Percentiles rank a stretch among this genome's conserved stretches.
Conservation (phyloP, 2,888 invertebrate genomes). For the Synanthedon vespiformis region DNA sequence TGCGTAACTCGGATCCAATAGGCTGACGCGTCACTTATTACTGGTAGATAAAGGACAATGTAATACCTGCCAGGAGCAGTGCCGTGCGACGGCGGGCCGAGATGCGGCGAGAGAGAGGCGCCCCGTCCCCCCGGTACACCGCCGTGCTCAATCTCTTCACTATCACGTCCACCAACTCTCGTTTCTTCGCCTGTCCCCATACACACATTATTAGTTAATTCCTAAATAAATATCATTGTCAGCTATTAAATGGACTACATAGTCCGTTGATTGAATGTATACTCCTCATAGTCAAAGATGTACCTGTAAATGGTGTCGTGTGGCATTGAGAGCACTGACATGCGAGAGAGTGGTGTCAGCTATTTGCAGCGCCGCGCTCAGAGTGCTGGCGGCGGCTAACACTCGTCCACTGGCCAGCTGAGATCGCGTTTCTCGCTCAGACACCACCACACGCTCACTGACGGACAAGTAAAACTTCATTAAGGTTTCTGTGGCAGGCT, state of each 20-base stretch:
- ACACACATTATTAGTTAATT: too few relatives aligned
- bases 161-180: slow-evolving; percentile 42
- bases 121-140: slow-evolving; percentile 45
- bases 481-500: too few relatives aligned
- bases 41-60: neutral
- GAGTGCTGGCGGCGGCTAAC: slow-evolving; percentile 84
- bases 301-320: slow-evolving; percentile 80
- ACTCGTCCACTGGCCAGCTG: slow-evolving; percentile 75
- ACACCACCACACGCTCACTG: slow-evolving; percentile 53
- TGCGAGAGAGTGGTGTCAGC: slow-evolving; percentile 82
- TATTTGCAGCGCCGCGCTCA: slow-evolving; percentile 72
- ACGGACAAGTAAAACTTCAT: too few relatives aligned
- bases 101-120: slow-evolving; percentile 33
- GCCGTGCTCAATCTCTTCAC: slow-evolving; percentile 44
- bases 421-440: slow-evolving; percentile 43
- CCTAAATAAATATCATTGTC: too few relatives aligned
- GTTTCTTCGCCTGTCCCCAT: slow-evolving; percentile 33
- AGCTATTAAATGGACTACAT: too few relatives aligned
- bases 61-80: slow-evolving; percentile 39
- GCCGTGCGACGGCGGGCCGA: slow-evolving; percentile 48
- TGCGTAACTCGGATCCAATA: too few relatives aligned
- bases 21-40: too few relatives aligned
- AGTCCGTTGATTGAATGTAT: too few relatives aligned
- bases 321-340: slow-evolving; percentile 86
- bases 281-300: neutral